Conservation (phyloP, 2,113 vertebrate genomes). For the Hemiscyllium ocellatum region DNA sequence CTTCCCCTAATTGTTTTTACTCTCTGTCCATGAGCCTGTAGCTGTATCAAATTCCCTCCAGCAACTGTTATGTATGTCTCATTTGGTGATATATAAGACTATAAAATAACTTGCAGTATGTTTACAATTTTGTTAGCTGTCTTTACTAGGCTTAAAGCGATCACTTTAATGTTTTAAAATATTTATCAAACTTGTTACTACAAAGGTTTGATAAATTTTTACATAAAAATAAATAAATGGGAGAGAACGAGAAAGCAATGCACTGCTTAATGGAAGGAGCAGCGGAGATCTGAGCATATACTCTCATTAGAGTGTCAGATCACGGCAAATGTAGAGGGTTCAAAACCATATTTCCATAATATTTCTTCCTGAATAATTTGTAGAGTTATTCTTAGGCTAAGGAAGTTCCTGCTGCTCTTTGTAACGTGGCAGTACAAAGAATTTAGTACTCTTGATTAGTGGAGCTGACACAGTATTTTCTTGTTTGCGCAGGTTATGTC, state of each 20-base stretch:
- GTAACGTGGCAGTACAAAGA: neutral
- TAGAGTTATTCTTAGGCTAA: neutral
- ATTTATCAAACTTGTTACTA: neutral
- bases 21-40: neutral
- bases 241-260: neutral
- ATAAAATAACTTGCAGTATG: neutral
- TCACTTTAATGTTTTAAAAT: neutral
- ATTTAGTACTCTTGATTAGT: no score
- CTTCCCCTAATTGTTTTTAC: neutral
- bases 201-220: neutral
- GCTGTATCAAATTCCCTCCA: neutral
- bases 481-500: neutral
- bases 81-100: neutral
- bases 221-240: neutral
- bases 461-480: neutral
- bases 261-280: neutral
- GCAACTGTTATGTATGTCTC: neutral
- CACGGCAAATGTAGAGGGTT: neutral
- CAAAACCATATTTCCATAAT: neutral
- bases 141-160: neutral
- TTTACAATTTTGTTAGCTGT: neutral
- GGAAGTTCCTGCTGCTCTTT: slow-evolving; percentile 21
- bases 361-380: slow-evolving; percentile 37
- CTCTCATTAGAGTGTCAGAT: neutral
- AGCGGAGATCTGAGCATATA: neutral